phyloP scores from a whole-genome alignment of 2,888 invertebrate species.

The Drosophila formosana region DNA sequence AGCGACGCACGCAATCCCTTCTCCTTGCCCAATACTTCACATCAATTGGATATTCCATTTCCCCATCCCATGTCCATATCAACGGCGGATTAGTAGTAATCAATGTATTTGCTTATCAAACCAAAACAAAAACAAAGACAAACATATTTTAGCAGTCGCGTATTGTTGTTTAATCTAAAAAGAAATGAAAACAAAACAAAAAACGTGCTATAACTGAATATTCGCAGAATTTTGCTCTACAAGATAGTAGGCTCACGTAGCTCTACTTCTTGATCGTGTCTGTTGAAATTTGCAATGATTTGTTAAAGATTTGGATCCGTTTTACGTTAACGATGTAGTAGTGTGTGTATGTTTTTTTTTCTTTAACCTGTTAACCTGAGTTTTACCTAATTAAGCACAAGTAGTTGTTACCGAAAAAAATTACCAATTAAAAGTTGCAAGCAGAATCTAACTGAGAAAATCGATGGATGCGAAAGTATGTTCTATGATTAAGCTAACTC shows the following conservation, averaged over 20 bases:
- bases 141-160: conserved; percentile 53
- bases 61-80: conserved; percentile 1
- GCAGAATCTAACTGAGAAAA: conserved; percentile 30
- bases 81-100: conserved; percentile 1
- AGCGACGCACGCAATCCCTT: conserved; percentile 13
- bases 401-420: conserved; percentile 64
- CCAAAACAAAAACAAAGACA: conserved; percentile 31
- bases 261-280: conserved; percentile 28
- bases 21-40: conserved; percentile 26
- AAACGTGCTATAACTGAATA: conserved; percentile 33
- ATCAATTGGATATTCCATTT: conserved; percentile 22
- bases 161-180: conserved; percentile 68
- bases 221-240: conserved; percentile 60
- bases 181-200: conserved; percentile 3
- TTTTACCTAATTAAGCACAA: conserved; percentile 65
- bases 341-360: conserved; percentile 16
- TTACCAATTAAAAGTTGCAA: conserved; percentile 22
- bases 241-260: conserved; percentile 10
- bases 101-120: conserved; percentile 40
- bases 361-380: conserved; percentile 43
- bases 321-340: conserved; percentile 28
- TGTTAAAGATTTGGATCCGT: conserved; percentile 36
- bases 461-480: conserved; percentile 35
- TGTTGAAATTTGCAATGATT: conserved; percentile 29
- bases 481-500: conserved; percentile 64